Evolutionary conservation across 2,888 invertebrate genomes (phyloP), one percentile per base, ranked within the genome.

Genomic region (Acanthacorydalis orientalis): DNA sequence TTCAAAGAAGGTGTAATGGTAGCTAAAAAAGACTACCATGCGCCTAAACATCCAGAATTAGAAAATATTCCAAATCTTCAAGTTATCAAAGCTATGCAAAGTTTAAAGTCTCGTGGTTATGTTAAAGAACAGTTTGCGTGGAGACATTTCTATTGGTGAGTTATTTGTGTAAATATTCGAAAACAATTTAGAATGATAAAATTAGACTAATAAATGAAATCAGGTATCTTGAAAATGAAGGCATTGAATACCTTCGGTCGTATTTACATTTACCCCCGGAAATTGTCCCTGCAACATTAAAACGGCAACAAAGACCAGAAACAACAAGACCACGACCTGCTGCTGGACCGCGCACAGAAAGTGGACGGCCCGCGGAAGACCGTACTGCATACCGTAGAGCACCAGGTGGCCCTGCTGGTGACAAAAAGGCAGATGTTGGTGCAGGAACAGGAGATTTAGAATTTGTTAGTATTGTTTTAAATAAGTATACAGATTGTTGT

Each of bases 111-210:
- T 4, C 80, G 88, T 65, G 97, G 96, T 50, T 88, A 83, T 61
- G 98, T 98, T n/a, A 91, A 88, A 67, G 97, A 98, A 75, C 97
- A 98, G 70, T 98, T 98, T 68, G 96, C 97, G 4, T 99, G 98
- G 98, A 82, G 97, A 60, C 97, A 98, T 68, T 98, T 89, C 62
- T 99, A 99, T 68, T 99, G 97, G 96, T 80, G 66, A 65, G 68
- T 59, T 40, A 23, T 43, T 37, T 15, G 9, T 37, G 40, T 40
- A 37, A 11, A 14, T 44, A 15, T 23, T 23, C 6, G 23, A 23
- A 23, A 4, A 23, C 23, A 4, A 23, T 23, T 23, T 23, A 23
- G 6, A 23, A 2, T 23, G 6, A 23, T 23, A 16, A 8, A 37
- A 10, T 41, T 49, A 15, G 16, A 16, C 39, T 32, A n/a, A 39